These are phyloP conservation scores for Alethe diademata DNA, from an alignment of 2,113 vertebrate species.

Conservation along the genomic window DNA sequence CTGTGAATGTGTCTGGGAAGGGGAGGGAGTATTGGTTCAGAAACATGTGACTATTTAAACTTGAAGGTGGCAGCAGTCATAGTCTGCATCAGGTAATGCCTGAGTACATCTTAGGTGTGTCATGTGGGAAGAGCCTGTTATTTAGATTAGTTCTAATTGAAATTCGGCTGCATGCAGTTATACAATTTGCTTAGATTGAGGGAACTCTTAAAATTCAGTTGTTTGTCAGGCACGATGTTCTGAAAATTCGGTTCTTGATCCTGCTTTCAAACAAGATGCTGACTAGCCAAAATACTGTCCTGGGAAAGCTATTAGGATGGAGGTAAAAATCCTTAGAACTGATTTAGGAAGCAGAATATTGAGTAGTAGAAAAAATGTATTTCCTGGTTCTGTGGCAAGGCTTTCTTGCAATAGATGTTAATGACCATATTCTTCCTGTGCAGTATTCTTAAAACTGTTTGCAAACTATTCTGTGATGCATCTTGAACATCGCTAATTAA, in stretches of 20 bases:
- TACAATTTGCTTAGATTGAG: background rate
- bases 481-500: background rate
- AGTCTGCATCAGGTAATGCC: background rate
- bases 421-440: background rate
- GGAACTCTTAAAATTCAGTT: background rate
- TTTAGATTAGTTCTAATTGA: background rate
- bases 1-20: background rate
- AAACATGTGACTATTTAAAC: background rate
- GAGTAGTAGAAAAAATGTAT: background rate
- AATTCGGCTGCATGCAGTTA: background rate
- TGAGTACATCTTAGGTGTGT: background rate
- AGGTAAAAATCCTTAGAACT: background rate
- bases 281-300: background rate
- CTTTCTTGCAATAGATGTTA: background rate
- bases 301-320: background rate
- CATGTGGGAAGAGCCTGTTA: background rate
- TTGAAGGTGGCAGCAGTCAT: background rate
- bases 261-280: background rate
- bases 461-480: background rate
- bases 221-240: background rate
- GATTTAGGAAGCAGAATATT: background rate
- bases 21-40: background rate
- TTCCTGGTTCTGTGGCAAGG: background rate
- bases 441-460: background rate
- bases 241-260: background rate